A percentile compares a stretch with the other conserved stretches of the same genome.
Evolutionary conservation across 2,797 vertebrate species (phyloP).

Genomic region (Hybognathus amarus): DNA sequence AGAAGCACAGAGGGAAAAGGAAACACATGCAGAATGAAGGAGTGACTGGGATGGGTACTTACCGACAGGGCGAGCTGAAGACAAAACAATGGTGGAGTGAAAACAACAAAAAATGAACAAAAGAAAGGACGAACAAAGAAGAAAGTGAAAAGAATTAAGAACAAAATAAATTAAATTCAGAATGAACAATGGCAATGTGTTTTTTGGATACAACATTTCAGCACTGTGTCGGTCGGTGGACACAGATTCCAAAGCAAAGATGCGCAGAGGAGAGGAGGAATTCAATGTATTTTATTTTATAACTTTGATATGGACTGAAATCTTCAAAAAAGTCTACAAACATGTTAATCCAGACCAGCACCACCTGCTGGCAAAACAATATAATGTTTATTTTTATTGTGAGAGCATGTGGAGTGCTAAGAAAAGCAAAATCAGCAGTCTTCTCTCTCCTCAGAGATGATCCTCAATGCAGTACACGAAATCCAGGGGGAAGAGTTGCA

Average conservation of each 20-base stretch:
- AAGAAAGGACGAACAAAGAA: slow-evolving; percentile 54
- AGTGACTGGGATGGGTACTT: slow-evolving; percentile 93
- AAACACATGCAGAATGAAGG: slow-evolving; percentile 84
- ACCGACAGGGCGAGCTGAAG: slow-evolving; percentile 98
- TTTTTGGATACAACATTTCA: slow-evolving; percentile 78
- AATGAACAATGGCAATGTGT: slow-evolving; percentile 89
- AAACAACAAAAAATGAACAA: slow-evolving; percentile 79
- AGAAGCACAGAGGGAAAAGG: slow-evolving; percentile 59
- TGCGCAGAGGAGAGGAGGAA: background rate
- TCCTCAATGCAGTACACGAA: too few relatives aligned
- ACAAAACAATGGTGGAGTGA: slow-evolving; percentile 97
- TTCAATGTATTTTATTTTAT: background rate
- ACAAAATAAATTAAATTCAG: slow-evolving; percentile 89
- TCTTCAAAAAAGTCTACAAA: background rate
- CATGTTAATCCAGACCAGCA: slow-evolving; percentile 38
- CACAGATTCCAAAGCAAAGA: slow-evolving; percentile 60
- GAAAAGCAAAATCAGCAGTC: background rate
- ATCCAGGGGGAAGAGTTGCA: too few relatives aligned
- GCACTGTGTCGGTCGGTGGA: slow-evolving; percentile 70
- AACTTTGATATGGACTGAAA: background rate
- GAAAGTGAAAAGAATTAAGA: slow-evolving; percentile 71
- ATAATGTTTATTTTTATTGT: background rate
- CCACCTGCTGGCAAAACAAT: slow-evolving; percentile 56
- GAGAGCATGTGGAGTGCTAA: background rate
- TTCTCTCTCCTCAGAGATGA: background rate